Percentiles rank a stretch among this genome's conserved stretches.
These are phyloP conservation scores for Carollia perspicillata DNA, from an alignment of 2,113 vertebrate genomes.

Conservation along the genomic window DNA sequence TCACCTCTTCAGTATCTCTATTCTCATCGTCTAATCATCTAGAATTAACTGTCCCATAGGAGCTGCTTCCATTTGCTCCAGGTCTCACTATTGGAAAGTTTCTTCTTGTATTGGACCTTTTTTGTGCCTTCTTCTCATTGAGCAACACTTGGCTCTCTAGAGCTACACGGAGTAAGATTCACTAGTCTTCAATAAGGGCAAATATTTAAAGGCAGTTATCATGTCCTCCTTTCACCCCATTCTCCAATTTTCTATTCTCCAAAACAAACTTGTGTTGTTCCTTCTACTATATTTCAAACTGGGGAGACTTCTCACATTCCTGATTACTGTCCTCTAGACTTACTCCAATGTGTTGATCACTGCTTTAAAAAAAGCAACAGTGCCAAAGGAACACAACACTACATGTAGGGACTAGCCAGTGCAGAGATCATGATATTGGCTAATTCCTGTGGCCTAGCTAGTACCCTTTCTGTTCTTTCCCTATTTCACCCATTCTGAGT, in stretches of 20 bases:
- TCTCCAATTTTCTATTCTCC: not conserved
- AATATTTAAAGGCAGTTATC: not conserved
- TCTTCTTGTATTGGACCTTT: not conserved
- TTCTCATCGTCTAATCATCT: not conserved
- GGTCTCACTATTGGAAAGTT: not conserved
- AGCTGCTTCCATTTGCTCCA: not conserved
- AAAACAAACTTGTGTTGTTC: not conserved
- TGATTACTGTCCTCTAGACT: not conserved
- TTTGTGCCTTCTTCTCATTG: not conserved
- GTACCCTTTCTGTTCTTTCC: not conserved
- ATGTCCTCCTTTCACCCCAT: not conserved
- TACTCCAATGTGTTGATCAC: fast-evolving
- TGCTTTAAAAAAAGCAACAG: not conserved
- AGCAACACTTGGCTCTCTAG: not conserved
- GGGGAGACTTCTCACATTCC: not conserved
- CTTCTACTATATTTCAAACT: not conserved
- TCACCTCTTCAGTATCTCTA: not conserved
- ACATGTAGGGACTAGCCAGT: not conserved
- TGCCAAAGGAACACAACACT: not conserved
- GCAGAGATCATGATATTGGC: not conserved
- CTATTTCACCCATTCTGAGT: not conserved
- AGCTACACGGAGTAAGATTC: not conserved
- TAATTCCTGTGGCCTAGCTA: not conserved
- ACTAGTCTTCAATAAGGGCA: not conserved
- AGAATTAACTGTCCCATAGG: not conserved